Conservation (phyloP, 2,113 vertebrate genomes). For the Pampusana beccarii region DNA sequence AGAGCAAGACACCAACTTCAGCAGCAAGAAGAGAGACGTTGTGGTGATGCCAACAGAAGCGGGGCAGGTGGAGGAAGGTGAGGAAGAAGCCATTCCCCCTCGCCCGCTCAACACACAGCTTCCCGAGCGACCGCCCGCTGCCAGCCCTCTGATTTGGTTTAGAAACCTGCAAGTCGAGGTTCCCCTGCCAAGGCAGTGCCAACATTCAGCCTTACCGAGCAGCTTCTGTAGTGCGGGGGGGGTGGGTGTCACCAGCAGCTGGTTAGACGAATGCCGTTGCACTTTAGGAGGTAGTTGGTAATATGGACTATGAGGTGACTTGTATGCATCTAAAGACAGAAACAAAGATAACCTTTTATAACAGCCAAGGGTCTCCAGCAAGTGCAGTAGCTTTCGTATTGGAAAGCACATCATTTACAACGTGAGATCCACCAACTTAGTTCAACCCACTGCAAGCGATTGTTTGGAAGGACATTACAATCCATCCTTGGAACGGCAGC, state of each 20-base stretch:
- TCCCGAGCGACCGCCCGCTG: neutral
- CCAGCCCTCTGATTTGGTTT: fast-evolving
- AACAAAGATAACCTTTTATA: neutral
- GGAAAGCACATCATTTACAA: fast-evolving
- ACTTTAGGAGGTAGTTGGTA: constrained; percentile 99
- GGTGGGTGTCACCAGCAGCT: constrained; percentile 88
- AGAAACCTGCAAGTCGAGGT: neutral
- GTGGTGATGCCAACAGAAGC: neutral
- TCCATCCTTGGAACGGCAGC: neutral
- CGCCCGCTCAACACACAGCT: neutral
- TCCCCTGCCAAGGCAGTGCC: neutral
- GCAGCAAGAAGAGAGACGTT: neutral
- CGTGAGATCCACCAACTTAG: fast-evolving
- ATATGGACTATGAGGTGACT: constrained; percentile 93
- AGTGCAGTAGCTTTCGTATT: neutral
- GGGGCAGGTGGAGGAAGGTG: neutral
- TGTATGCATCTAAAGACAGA: constrained; percentile 84
- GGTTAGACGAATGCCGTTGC: constrained; percentile 89
- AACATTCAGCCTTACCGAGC: constrained; percentile 80
- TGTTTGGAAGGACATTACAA: neutral
- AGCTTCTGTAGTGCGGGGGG: constrained; percentile 95
- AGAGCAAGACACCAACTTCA: neutral
- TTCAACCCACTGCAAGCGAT: neutral
- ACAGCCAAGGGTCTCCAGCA: neutral
- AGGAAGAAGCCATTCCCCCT: neutral